Percentiles rank a stretch among this genome's conserved stretches.
Evolutionary conservation across 1,140 invertebrate genomes (phyloP).

Genomic region (Leptopilina boulardi): DNA sequence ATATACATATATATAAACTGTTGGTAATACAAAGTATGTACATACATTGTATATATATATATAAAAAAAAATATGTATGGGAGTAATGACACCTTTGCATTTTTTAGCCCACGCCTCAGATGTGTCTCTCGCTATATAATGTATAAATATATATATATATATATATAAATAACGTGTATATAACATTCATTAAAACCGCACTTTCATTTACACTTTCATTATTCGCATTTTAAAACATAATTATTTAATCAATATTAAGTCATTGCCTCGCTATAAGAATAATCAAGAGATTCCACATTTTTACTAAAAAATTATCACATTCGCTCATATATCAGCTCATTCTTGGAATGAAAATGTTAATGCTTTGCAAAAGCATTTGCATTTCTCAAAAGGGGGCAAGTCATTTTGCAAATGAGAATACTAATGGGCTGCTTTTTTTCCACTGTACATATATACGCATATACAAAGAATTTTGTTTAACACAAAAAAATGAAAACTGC

Average conservation of each 20-base stretch:
- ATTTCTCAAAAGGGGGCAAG: background rate
- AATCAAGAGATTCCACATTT: background rate
- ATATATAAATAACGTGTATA: constrained; percentile 2
- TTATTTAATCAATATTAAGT: constrained; percentile 9
- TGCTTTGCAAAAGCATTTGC: constrained; percentile 16
- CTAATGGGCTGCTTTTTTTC: too few relatives aligned
- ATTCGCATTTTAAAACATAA: constrained; percentile 6
- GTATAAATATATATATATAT: too few relatives aligned
- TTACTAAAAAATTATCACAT: background rate
- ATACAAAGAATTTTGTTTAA: too few relatives aligned
- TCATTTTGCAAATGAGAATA: background rate
- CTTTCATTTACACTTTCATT: constrained; percentile 21
- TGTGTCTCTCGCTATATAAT: too few relatives aligned
- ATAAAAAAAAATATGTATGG: background rate
- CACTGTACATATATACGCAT: too few relatives aligned
- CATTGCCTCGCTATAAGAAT: background rate
- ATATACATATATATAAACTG: too few relatives aligned
- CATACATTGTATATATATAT: too few relatives aligned
- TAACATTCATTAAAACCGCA: constrained; percentile 12
- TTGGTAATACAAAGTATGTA: constrained; percentile 24
- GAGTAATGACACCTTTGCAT: constrained; percentile 22
- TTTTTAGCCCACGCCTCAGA: constrained; percentile 12
- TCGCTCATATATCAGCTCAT: too few relatives aligned
- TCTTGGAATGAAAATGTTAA: background rate
- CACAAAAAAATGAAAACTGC: too few relatives aligned